Base-by-base conservation (phyloP, 2,113 vertebrate species). In the Chloropsis hardwickii region DNA sequence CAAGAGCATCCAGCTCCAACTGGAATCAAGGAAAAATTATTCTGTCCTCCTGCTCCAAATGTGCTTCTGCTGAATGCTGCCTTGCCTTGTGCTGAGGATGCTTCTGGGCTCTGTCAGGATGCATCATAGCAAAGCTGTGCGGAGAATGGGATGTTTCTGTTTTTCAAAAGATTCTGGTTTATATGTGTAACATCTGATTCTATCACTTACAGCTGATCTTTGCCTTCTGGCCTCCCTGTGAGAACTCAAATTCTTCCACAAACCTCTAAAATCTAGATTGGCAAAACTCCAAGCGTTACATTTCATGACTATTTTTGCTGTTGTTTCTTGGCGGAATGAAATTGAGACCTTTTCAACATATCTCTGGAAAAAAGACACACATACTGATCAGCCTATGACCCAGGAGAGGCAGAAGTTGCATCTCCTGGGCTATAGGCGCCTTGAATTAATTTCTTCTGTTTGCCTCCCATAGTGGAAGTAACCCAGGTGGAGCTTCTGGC, bases 71-170 rank as follows among this genome's bases (percentile, higher is more conserved):
- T 9, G 5, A 72, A 18, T 0, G 0, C 54, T 69, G 86, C 66
- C 62, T 33, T 64, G 78, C 81, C 73, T 16, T 39, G 29, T 23
- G 45, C 94, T 67, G 81, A 54, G 86, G 67, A n/a, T 40, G 92
- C 86, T 95, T 22, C 82, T 42, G 72, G 94, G 93, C 37, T 39
- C 90, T 90, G 94, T 97, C 95, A 92, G 92, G 76, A 60, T 3
- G 18, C 53, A 94, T 90, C 92, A 88, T 0, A 25, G 48, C 66
- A 67, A 81, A 84, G 40, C 81, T 25, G 20, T 10, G 25, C 0
- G 0, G 37, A 44, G 56, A 91, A 86, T 1, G 48, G 65, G 65
- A 47, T 1, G 5, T 45, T 90, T 78, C 77, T 93, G 33, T 39
- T 94, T 86, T 57, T 57, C 82, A 53, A 31, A 88, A 76, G 79